A percentile compares a stretch with the other conserved stretches of the same genome.
Evolutionary conservation across 2,888 invertebrate species (phyloP).

Genomic region (Malthinus seriepunctatus): DNA sequence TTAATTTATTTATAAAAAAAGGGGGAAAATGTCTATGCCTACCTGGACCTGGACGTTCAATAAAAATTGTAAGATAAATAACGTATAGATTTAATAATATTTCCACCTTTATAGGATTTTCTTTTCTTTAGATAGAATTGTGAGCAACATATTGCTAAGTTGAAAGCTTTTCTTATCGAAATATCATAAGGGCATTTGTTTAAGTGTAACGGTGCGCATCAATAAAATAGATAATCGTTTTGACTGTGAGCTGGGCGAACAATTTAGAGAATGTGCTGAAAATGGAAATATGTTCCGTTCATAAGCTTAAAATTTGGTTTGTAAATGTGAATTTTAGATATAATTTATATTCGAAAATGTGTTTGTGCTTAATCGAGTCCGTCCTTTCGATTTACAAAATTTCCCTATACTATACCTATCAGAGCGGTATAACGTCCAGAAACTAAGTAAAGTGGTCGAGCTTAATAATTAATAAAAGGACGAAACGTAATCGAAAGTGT

Average conservation of each 20-base stretch:
- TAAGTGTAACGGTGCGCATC: slow-evolving; percentile 4
- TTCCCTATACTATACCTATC: too few species aligned
- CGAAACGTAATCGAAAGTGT: neutral
- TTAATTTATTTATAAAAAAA: too few species aligned
- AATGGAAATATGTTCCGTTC: slow-evolving; percentile 8
- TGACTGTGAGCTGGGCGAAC: neutral
- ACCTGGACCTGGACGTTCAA: too few species aligned
- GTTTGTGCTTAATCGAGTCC: slow-evolving; percentile 18
- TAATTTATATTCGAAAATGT: slow-evolving; percentile 23
- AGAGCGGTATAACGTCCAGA: neutral
- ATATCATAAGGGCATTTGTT: slow-evolving; percentile 1
- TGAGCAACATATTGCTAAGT: neutral
- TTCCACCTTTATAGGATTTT: too few species aligned
- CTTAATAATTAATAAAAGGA: neutral
- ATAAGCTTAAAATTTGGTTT: slow-evolving; percentile 23
- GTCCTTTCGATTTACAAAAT: slow-evolving; percentile 1
- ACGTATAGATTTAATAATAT: too few species aligned
- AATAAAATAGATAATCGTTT: slow-evolving; percentile 18
- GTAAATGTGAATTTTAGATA: slow-evolving; percentile 20
- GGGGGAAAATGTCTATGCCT: too few species aligned
- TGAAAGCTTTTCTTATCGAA: neutral
- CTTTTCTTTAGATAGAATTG: neutral
- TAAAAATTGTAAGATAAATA: too few species aligned
- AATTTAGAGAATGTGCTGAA: slow-evolving; percentile 9
- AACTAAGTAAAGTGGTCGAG: neutral